phyloP scores from a whole-genome alignment of 2,888 invertebrate genomes.

The Strigamia maritima region DNA sequence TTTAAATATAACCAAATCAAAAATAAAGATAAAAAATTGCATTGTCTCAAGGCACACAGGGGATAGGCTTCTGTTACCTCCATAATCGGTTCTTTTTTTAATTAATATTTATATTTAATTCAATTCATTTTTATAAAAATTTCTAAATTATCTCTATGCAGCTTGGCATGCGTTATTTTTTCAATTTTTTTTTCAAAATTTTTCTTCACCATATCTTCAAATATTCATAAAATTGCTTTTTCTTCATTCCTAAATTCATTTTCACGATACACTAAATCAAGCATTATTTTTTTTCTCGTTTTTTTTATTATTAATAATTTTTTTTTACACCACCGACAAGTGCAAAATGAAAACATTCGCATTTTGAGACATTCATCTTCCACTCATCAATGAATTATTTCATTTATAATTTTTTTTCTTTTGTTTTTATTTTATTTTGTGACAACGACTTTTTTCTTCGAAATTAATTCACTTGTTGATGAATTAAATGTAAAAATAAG shows the following conservation, averaged over 20 bases:
- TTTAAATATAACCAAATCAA: too few relatives aligned
- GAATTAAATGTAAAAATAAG: neutral
- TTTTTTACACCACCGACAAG: neutral
- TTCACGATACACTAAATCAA: neutral
- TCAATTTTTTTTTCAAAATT: neutral
- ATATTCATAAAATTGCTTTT: neutral
- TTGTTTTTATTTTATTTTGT: neutral
- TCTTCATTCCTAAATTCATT: neutral
- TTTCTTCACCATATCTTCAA: too few relatives aligned
- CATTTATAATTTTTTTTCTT: neutral
- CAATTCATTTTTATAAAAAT: neutral
- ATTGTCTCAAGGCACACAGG: constrained; percentile 4
- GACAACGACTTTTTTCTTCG: neutral
- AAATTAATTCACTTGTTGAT: neutral
- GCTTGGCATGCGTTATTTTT: neutral
- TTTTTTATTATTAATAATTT: neutral
- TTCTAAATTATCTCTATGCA: neutral
- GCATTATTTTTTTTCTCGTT: neutral
- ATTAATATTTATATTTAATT: neutral
- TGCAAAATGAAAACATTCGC: neutral
- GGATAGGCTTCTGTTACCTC: neutral
- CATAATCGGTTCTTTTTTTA: neutral
- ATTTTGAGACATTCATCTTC: neutral
- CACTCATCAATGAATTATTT: neutral
- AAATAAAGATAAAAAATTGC: neutral